Evolutionary conservation across 1,140 invertebrate species (phyloP), one percentile per base, ranked within the genome.

Genomic region (Dreissena rostriformis): DNA sequence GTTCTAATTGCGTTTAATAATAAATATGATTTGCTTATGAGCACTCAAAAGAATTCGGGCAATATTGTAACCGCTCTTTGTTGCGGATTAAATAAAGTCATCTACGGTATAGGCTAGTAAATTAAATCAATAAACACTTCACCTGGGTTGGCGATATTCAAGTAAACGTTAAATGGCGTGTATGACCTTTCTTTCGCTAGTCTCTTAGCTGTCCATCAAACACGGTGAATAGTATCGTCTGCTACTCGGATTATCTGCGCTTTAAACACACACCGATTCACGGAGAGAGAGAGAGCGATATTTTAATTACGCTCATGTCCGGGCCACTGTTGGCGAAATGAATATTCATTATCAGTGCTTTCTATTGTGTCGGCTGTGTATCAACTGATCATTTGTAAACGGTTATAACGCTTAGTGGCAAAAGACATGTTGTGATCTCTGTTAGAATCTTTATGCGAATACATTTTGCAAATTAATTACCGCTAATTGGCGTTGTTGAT

Each of bases 371-470:
- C 70, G 57, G 68, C 71, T 12, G 80, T 75, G 80, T 82, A 82
- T 82, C 80, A 82, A 82, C 71, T 75, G 80, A 75, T 79, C 77
- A 70, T 73, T 73, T 73, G 80, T 82, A 75, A 75, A 82, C 80
- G 80, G 49, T 82, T 82, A 74, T 75, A 82, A 67, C 57, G 61
- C 80, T 75, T 74, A 82, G 80, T 82, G 70, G 80, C 53, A 82
- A 75, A 82, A 75, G 71, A 82, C 80, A 82, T 65, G 80, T 74
- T 67, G 63, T 82, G 65, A 82, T 82, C 80, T 74, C 75, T 82
- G 80, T 74, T 68, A 57, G 39, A n/a, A 26, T 67, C 53, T 66
- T 82, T 12, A 39, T 28, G 61, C 70, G 61, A 82, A 61, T 61
- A 53, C 74, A 82, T 74, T 82, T 67, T 75, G 68, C 63, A 81